phyloP scores from a whole-genome alignment of 2,888 invertebrate species.

The Oscheius sp. region DNA sequence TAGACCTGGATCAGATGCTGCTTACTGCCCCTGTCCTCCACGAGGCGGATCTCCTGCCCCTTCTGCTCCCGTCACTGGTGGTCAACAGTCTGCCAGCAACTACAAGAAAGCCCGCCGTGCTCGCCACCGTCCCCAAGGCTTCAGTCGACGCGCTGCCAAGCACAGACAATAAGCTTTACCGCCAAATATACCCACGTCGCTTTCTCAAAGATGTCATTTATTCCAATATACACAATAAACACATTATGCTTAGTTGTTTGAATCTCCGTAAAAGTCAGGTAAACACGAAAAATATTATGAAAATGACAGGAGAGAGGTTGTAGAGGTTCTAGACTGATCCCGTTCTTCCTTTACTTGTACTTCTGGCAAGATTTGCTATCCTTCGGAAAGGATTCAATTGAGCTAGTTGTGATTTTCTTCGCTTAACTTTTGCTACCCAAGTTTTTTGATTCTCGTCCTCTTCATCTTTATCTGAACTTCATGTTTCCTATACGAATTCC shows the following conservation, averaged over 20 bases:
- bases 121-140: not conserved
- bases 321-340: slow-evolving; percentile 16
- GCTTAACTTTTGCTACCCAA: slow-evolving; percentile 16
- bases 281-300: slow-evolving; percentile 19
- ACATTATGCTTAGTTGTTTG: slow-evolving; percentile 10
- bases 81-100: not conserved
- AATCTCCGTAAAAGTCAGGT: slow-evolving; percentile 15
- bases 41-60: slow-evolving; percentile 4
- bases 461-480: slow-evolving; percentile 12
- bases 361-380: slow-evolving; percentile 25
- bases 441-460: slow-evolving; percentile 4
- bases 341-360: slow-evolving; percentile 30
- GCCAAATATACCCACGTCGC: not conserved
- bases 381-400: slow-evolving; percentile 29
- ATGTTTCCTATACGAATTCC: not conserved
- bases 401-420: slow-evolving; percentile 31
- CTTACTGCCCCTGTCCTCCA: slow-evolving; percentile 29
- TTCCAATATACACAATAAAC: not conserved
- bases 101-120: not conserved
- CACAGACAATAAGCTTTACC: too few species aligned
- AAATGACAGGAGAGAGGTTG: not conserved
- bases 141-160: not conserved
- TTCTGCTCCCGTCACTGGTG: not conserved
- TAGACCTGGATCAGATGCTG: slow-evolving; percentile 29
- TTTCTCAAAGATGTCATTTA: not conserved